A percentile compares a stretch with the other conserved stretches of the same genome.
Conservation (phyloP, 2,888 invertebrate genomes). For the Erebia aethiops region DNA sequence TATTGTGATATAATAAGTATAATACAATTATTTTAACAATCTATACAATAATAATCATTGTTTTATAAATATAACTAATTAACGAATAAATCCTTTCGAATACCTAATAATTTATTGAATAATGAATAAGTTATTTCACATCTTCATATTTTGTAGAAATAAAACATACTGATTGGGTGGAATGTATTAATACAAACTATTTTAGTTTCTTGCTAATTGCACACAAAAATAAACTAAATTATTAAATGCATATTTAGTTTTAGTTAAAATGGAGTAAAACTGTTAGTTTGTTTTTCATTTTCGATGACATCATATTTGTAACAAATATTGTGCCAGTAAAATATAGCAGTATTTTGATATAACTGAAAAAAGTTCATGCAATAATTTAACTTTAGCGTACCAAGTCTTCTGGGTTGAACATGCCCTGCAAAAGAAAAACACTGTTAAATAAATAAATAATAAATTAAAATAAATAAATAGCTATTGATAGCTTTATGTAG, state of each 20-base stretch:
- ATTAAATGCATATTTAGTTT: constrained; percentile 44
- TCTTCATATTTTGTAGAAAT: constrained; percentile 20
- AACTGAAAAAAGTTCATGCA: constrained; percentile 70
- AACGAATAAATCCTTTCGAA: constrained; percentile 30
- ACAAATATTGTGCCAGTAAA: constrained; percentile 49
- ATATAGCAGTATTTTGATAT: constrained; percentile 43
- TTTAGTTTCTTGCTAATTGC: constrained; percentile 56
- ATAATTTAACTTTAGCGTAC: constrained; percentile 75
- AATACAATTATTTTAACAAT: constrained; percentile 69
- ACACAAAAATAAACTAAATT: constrained; percentile 56
- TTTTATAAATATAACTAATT: constrained; percentile 43
- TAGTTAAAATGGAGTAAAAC: constrained; percentile 38
- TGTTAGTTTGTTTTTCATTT: constrained; percentile 43
- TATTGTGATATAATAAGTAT: constrained; percentile 58
- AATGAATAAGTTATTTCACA: constrained; percentile 34
- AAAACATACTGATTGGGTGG: constrained; percentile 34
- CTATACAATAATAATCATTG: constrained; percentile 57
- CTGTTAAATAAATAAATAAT: no score
- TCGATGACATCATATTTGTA: constrained; percentile 61
- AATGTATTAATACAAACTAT: constrained; percentile 46
- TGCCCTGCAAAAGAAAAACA: constrained; percentile 85
- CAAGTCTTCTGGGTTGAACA: constrained; percentile 94
- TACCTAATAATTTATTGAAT: constrained; percentile 40
- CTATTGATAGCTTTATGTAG: no score
- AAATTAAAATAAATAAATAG: no score